Evolutionary conservation across 2,113 vertebrate genomes (phyloP), one percentile per base, ranked within the genome.

Genomic region (Albula glossodonta): DNA sequence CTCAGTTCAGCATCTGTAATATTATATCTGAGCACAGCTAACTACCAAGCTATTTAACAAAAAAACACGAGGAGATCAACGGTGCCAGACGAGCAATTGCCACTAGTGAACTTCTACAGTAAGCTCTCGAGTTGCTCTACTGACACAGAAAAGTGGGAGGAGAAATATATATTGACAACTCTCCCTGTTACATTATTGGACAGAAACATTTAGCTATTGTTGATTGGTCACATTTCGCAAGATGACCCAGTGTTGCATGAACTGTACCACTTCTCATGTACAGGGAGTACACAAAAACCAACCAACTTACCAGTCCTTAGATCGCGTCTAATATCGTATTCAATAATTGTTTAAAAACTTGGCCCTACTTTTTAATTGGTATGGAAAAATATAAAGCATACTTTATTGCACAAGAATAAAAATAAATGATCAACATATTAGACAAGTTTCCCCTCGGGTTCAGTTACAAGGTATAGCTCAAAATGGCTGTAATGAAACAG

Each of bases 401-500:
- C 22, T 3, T 51, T 9, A 4, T 31, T 41, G 3, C 31, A 41
- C 22, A 17, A 17, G 13, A 78, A 78, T 9, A 63, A 31, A 5
- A 81, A 51, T 5, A 25, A 70, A 70, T 70, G 15, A 74, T 0
- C 15, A 48, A 9, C 79, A 15, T 52, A 8, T 53, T 74, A 41
- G n/a, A 81, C 22, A 74, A 6, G 48, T 51, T 51, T 19, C 78
- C 82, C 86, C 77, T 56, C 8, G 13, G 48, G 80, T 80, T 70
- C 70, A 56, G 8, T 52, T 51, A 80, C 13, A 83, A 87, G 60
- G 86, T 87, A 81, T 82, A 48, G 78, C 78, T 83, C 86, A 87
- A 87, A 84, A 87, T 87, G 86, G 86, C 86, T 80, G 86, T 84
- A 22, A 74, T 57, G 86, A 53, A 87, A 87, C 82, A 84, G 86